A percentile compares a stretch with the other conserved stretches of the same genome.
phyloP scores from a whole-genome alignment of 2,113 vertebrate species.

The Mormyrus lacerda region DNA sequence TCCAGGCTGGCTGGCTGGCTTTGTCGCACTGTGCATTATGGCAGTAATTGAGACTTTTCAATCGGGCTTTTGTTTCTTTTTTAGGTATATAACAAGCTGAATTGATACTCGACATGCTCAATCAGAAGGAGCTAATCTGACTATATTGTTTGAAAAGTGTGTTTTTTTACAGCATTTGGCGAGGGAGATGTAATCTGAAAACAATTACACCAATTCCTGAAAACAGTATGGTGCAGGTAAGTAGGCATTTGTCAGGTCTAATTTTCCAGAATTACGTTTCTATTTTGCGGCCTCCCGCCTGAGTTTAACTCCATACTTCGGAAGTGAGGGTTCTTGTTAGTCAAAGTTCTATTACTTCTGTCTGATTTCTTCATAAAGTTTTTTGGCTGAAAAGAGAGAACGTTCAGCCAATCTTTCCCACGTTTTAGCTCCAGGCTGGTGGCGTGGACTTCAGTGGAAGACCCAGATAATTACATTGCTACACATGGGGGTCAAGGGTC shows the following conservation, averaged over 20 bases:
- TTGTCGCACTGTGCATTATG: slow-evolving; percentile 50
- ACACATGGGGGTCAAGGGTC: not conserved
- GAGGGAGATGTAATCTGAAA: slow-evolving; percentile 67
- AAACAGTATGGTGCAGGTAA: slow-evolving; percentile 65
- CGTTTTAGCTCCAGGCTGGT: not conserved
- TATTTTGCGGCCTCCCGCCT: slow-evolving; percentile 43
- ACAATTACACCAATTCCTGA: slow-evolving; percentile 63
- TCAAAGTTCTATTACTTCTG: slow-evolving; percentile 24
- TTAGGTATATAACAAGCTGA: slow-evolving; percentile 58
- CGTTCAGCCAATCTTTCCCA: not conserved
- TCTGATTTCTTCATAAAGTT: slow-evolving; percentile 22
- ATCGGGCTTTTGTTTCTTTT: slow-evolving; percentile 60
- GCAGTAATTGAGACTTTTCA: slow-evolving; percentile 61
- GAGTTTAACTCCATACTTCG: slow-evolving; percentile 40
- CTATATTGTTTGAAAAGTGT: slow-evolving; percentile 66
- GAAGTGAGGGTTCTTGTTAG: slow-evolving; percentile 30
- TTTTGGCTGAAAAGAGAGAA: not conserved
- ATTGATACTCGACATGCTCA: slow-evolving; percentile 60
- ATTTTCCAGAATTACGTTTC: slow-evolving; percentile 30
- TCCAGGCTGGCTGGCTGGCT: slow-evolving; percentile 45
- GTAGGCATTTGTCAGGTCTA: slow-evolving; percentile 56
- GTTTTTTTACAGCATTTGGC: slow-evolving; percentile 59
- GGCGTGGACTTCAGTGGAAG: not conserved
- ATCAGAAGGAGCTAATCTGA: slow-evolving; percentile 71
- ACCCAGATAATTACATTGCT: not conserved